These are phyloP conservation scores for Mycteria americana DNA, from an alignment of 2,797 vertebrate genomes.

Conservation along the genomic window DNA sequence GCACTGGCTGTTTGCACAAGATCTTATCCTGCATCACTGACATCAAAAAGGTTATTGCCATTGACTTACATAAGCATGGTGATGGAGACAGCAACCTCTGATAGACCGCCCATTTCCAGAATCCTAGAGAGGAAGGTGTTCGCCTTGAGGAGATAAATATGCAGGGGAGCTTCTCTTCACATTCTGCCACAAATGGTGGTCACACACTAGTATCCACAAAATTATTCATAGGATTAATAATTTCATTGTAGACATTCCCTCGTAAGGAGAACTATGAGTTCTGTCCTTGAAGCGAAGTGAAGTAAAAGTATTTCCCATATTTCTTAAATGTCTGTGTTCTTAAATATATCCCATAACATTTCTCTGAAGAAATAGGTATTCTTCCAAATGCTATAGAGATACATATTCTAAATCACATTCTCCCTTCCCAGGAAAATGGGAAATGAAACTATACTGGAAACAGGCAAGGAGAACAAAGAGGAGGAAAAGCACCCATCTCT, in stretches of 20 bases:
- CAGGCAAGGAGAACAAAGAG: not conserved
- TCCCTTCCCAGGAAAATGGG: not conserved
- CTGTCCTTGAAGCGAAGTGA: not conserved
- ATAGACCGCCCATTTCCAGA: not conserved
- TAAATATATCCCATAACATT: not conserved
- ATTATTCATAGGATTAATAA: not conserved
- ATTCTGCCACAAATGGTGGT: not conserved
- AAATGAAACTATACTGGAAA: not conserved
- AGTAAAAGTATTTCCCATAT: not conserved
- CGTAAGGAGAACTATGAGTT: not conserved
- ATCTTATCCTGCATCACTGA: not conserved
- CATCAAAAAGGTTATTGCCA: not conserved
- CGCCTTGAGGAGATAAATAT: not conserved
- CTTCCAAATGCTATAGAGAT: not conserved
- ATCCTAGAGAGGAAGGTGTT: not conserved
- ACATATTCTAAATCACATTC: not conserved
- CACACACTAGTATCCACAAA: not conserved
- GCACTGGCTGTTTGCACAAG: not conserved
- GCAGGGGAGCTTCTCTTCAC: not conserved
- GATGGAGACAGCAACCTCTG: not conserved
- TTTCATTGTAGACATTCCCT: not conserved
- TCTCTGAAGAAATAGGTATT: not conserved
- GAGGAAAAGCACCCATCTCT: not conserved
- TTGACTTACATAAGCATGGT: not conserved
- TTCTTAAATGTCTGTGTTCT: not conserved